Percentiles rank a stretch among this genome's conserved stretches.
Evolutionary conservation across 2,888 invertebrate genomes (phyloP).

Genomic region (Crepidodera aurea): DNA sequence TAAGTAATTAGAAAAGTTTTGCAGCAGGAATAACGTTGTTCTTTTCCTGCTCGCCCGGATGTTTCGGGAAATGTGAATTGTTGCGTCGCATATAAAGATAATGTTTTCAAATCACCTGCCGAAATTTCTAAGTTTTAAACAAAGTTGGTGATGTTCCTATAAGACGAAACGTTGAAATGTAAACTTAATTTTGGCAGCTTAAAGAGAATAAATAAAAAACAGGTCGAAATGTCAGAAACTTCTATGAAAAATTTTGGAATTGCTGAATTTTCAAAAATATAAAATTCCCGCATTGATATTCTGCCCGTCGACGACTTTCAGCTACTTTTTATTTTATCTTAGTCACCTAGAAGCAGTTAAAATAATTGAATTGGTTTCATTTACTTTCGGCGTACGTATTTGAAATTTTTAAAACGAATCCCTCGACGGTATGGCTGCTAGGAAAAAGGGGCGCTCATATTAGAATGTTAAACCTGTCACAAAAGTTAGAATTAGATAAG

Average conservation of each 20-base stretch:
- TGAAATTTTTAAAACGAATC: constrained; percentile 21
- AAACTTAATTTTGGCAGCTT: too few relatives aligned
- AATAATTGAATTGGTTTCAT: constrained; percentile 23
- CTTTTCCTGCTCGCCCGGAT: constrained; percentile 2
- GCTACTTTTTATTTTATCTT: not conserved
- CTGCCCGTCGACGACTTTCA: too few relatives aligned
- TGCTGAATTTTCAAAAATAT: too few relatives aligned
- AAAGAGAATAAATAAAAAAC: too few relatives aligned
- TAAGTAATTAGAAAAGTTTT: constrained; percentile 33
- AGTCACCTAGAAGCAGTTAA: constrained; percentile 12
- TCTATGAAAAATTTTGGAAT: too few relatives aligned
- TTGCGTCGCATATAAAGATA: constrained; percentile 12
- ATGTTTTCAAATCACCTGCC: too few relatives aligned
- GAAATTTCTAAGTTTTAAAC: too few relatives aligned
- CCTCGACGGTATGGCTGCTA: constrained; percentile 15
- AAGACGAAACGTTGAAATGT: too few relatives aligned
- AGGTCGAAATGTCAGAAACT: too few relatives aligned
- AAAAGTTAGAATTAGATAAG: constrained; percentile 41
- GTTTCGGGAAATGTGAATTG: constrained; percentile 4
- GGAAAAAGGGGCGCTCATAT: constrained; percentile 20
- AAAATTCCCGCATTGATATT: too few relatives aligned
- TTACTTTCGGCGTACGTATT: constrained; percentile 20
- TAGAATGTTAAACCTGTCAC: constrained; percentile 38
- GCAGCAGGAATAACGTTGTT: constrained; percentile 11
- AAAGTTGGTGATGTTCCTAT: too few relatives aligned